These are phyloP conservation scores for Suncus etruscus DNA, from an alignment of 2,113 vertebrate species.

Conservation along the genomic window DNA sequence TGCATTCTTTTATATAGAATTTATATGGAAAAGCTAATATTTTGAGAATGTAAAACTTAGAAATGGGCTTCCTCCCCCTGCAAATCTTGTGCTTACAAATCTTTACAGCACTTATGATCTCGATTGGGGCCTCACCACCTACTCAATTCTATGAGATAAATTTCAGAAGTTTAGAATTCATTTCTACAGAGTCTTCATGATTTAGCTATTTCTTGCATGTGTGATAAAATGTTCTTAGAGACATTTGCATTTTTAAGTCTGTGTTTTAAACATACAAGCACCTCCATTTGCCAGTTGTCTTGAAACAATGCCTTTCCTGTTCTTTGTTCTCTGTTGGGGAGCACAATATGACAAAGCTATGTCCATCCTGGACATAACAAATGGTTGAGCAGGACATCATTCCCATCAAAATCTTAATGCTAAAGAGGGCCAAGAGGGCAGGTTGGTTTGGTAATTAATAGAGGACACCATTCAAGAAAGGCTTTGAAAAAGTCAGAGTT, in stretches of 20 bases:
- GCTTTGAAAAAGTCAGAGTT: slow-evolving; percentile 8
- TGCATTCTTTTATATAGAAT: neutral
- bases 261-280: slow-evolving; percentile 18
- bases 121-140: neutral
- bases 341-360: no score
- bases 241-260: neutral
- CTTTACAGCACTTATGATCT: neutral
- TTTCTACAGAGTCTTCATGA: slow-evolving; percentile 8
- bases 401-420: neutral
- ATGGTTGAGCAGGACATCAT: neutral
- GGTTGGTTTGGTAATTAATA: neutral
- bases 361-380: no score
- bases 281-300: slow-evolving; percentile 31
- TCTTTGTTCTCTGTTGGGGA: neutral
- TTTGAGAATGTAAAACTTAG: slow-evolving; percentile 28
- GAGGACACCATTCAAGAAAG: neutral
- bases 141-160: neutral
- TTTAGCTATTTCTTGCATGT: neutral
- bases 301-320: neutral
- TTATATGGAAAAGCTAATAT: slow-evolving; percentile 51
- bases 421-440: neutral
- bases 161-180: slow-evolving; percentile 19
- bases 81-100: neutral
- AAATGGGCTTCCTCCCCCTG: slow-evolving; percentile 28
- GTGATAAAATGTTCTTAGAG: neutral